A percentile compares a stretch with the other conserved stretches of the same genome.
Conservation (phyloP, 2,113 vertebrate species). For the Lampris incognitus region DNA sequence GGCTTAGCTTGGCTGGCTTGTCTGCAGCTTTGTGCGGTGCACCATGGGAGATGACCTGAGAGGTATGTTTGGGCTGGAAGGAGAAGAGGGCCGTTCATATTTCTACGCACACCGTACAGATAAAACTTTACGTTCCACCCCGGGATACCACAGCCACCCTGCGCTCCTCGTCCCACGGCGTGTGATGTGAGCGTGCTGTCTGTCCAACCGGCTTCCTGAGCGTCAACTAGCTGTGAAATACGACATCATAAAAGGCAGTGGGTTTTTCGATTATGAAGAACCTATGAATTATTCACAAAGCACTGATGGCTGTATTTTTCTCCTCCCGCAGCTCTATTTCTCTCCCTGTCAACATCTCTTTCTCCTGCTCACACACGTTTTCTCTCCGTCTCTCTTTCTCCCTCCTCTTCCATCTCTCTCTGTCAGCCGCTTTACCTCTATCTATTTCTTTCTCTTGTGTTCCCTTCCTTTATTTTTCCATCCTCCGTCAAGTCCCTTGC, state of each 20-base stretch:
- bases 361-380: background rate
- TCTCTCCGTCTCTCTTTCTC: background rate
- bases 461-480: background rate
- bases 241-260: slow-evolving; percentile 63
- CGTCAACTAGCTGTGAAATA: slow-evolving; percentile 63
- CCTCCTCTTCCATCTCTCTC: background rate
- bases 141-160: slow-evolving; percentile 19
- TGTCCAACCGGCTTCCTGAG: slow-evolving; percentile 32
- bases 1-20: slow-evolving; percentile 48
- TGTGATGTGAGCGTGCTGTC: slow-evolving; percentile 1
- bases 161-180: slow-evolving; percentile 7
- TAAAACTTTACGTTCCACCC: slow-evolving; percentile 25
- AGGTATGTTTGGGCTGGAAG: slow-evolving; percentile 51
- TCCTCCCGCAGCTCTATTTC: slow-evolving; percentile 11
- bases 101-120: slow-evolving; percentile 12
- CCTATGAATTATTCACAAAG: slow-evolving; percentile 68
- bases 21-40: no score
- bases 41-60: slow-evolving; percentile 48
- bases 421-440: slow-evolving; percentile 20
- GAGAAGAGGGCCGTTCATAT: slow-evolving; percentile 8
- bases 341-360: background rate
- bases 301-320: slow-evolving; percentile 30
- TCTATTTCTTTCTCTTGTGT: background rate
- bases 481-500: background rate
- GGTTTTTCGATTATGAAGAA: slow-evolving; percentile 64